These are phyloP conservation scores for Alviniconcha strummeri DNA, from an alignment of 2,888 invertebrate genomes.

Conservation along the genomic window DNA sequence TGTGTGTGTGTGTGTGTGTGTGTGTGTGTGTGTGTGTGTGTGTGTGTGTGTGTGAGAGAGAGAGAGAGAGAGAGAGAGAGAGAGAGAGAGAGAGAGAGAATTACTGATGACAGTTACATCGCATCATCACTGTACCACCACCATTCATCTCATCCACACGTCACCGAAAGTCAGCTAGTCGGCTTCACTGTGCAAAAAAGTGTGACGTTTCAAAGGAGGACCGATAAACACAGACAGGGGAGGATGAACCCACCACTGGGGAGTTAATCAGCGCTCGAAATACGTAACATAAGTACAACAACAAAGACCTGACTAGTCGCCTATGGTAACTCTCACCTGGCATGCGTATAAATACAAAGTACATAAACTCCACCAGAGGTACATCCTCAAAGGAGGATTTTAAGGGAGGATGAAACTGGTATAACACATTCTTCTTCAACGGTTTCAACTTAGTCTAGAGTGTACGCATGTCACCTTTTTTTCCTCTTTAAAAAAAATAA, in stretches of 20 bases:
- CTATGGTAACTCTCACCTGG: too few species aligned
- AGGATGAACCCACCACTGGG: not conserved
- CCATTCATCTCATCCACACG: too few species aligned
- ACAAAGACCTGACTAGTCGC: not conserved
- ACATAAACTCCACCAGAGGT: too few species aligned
- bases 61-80: slow-evolving; percentile 3
- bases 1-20: too few species aligned
- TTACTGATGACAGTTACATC: not conserved
- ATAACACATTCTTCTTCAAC: too few species aligned
- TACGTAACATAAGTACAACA: not conserved
- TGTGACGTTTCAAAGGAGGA: not conserved
- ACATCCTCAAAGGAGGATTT: too few species aligned
- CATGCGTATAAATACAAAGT: too few species aligned
- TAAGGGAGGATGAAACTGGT: too few species aligned
- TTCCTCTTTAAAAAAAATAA: too few species aligned
- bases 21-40: too few species aligned
- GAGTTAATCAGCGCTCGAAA: not conserved
- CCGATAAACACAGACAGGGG: not conserved
- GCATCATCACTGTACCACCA: not conserved
- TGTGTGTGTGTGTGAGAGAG: not conserved
- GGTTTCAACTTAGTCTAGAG: too few species aligned
- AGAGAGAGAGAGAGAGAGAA: not conserved
- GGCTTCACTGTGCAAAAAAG: not conserved
- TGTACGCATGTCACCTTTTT: too few species aligned
- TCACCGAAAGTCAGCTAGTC: not conserved